Evolutionary conservation across 2,113 vertebrate genomes (phyloP).

Genomic region (Pitta sordida): DNA sequence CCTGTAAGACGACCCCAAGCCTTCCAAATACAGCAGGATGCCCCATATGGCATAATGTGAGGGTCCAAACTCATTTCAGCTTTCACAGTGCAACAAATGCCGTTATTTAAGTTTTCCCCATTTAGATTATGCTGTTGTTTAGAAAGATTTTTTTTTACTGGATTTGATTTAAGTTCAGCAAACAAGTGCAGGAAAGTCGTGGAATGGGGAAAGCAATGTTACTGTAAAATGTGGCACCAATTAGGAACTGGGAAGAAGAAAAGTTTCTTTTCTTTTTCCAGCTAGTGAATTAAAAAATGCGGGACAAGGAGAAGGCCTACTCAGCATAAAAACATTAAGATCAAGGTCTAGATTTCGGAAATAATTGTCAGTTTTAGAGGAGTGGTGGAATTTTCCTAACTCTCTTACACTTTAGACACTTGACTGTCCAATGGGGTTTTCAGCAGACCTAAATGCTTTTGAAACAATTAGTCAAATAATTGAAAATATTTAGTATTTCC

Average conservation of each 20-base stretch:
- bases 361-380: not conserved
- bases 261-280: not conserved
- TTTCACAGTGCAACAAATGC: not conserved
- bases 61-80: not conserved
- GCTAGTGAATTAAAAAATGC: not conserved
- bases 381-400: not conserved
- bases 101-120: not conserved
- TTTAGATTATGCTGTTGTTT: not conserved
- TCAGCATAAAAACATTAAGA: not conserved
- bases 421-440: not conserved
- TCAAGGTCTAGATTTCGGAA: not conserved
- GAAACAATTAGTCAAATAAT: slow-evolving; percentile 15
- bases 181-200: not conserved
- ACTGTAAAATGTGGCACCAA: not conserved
- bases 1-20: not conserved
- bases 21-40: not conserved
- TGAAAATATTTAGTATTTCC: slow-evolving; percentile 4
- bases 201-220: not conserved
- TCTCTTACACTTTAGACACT: not conserved
- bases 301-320: not conserved
- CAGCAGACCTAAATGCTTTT: not conserved
- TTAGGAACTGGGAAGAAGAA: not conserved
- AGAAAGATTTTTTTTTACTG: not conserved
- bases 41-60: not conserved
- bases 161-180: not conserved